A percentile compares a stretch with the other conserved stretches of the same genome.
Conservation (phyloP, 64 coral and sea anemone species). For the Montipora efflorescens region DNA sequence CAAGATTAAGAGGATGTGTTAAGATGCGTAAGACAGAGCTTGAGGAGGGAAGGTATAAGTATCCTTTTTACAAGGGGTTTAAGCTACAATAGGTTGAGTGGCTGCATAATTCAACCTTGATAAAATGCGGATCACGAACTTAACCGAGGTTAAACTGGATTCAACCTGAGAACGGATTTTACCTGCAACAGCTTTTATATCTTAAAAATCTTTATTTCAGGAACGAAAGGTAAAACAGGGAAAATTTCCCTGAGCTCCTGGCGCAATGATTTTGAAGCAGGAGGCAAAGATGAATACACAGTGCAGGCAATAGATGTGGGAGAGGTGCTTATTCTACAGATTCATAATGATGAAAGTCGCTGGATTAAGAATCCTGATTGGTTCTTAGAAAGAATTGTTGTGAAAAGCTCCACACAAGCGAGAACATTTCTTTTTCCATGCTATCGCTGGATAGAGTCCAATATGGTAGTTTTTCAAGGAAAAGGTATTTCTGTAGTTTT, state of each 20-base stretch:
- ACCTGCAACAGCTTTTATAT: no score
- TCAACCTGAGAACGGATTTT: no score
- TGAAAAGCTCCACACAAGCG: conserved; percentile 17
- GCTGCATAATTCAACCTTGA: no score
- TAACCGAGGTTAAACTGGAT: no score
- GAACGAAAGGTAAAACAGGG: conserved; percentile 54
- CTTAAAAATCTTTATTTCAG: conserved; percentile 10
- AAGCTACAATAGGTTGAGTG: no score
- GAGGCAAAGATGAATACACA: conserved; percentile 27
- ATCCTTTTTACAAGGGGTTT: no score
- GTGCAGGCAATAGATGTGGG: conserved; percentile 58
- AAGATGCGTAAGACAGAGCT: no score
- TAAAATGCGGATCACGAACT: no score
- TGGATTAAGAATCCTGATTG: conserved; percentile 60
- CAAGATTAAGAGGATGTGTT: no score
- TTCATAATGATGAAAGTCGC: conserved; percentile 49
- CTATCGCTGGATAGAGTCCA: conserved; percentile 64
- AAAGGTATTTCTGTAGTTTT: conserved; percentile 41
- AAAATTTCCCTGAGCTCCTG: neutral
- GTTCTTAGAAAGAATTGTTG: conserved; percentile 71
- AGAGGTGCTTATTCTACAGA: conserved; percentile 38
- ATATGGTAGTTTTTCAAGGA: conserved; percentile 48
- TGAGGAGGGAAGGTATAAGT: no score
- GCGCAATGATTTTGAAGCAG: conserved; percentile 60
- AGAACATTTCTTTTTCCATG: conserved; percentile 52